phyloP scores from a whole-genome alignment of 2,888 invertebrate genomes.

The Galerucella nymphaeae region DNA sequence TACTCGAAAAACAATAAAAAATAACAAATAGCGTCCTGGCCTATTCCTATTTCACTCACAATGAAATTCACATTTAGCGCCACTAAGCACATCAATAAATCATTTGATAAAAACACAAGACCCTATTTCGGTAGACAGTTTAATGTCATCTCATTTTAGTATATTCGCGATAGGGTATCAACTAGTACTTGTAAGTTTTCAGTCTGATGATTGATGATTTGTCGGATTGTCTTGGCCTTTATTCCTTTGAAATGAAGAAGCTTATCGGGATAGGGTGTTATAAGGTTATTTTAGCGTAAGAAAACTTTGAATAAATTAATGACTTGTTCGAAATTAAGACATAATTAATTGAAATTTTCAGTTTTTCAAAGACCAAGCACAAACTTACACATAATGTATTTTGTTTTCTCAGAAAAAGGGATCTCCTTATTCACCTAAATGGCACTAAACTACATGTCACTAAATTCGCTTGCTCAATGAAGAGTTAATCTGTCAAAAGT shows the following conservation, averaged over 20 bases:
- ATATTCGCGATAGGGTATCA: slow-evolving; percentile 49
- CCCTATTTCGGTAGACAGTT: slow-evolving; percentile 46
- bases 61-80: slow-evolving; percentile 41
- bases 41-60: slow-evolving; percentile 29
- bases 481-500: too few species aligned
- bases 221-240: slow-evolving; percentile 35
- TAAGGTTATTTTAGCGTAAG: slow-evolving; percentile 5
- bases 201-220: slow-evolving; percentile 46
- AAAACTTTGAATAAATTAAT: neutral
- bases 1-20: neutral
- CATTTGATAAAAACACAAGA: slow-evolving; percentile 50
- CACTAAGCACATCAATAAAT: slow-evolving; percentile 50
- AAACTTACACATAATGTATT: too few species aligned
- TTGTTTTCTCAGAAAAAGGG: too few species aligned
- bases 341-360: slow-evolving; percentile 27
- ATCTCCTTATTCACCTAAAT: too few species aligned
- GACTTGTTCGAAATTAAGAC: neutral
- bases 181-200: slow-evolving; percentile 41
- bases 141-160: slow-evolving; percentile 49
- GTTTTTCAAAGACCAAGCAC: neutral
- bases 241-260: slow-evolving; percentile 21
- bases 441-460: too few species aligned
- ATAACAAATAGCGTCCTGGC: neutral
- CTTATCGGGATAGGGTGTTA: slow-evolving; percentile 1
- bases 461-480: too few species aligned